A percentile compares a stretch with the other conserved stretches of the same genome.
Evolutionary conservation across 2,888 invertebrate genomes (phyloP).

Genomic region (Mycalesis mineus): DNA sequence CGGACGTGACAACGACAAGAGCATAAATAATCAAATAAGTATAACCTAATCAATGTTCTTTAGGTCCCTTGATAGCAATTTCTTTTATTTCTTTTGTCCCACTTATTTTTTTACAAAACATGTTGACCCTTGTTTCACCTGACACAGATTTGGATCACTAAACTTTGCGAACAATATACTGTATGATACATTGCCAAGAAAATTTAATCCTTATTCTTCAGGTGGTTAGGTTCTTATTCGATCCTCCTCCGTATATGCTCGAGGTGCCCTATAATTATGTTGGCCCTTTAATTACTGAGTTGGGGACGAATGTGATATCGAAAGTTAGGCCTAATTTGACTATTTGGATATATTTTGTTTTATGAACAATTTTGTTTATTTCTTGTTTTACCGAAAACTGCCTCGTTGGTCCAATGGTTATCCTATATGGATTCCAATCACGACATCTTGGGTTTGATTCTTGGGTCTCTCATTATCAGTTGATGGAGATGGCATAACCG

Average conservation of each 20-base stretch:
- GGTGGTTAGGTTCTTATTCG: background rate
- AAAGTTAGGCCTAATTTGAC: background rate
- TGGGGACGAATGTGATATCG: background rate
- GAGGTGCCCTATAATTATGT: background rate
- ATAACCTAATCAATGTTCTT: no score
- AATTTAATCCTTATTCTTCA: background rate
- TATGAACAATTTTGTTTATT: background rate
- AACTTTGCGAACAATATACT: background rate
- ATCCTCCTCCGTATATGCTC: background rate
- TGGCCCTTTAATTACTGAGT: background rate
- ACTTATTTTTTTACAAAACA: background rate
- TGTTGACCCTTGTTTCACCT: background rate
- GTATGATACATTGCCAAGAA: background rate
- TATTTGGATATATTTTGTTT: background rate
- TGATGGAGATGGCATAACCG: no score
- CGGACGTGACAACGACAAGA: no score
- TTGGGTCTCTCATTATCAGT: no score
- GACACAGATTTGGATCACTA: constrained; percentile 1
- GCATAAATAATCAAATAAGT: no score
- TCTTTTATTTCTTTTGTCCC: background rate
- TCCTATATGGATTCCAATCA: no score
- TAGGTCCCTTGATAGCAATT: no score
- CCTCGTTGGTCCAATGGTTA: no score
- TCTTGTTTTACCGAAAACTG: no score
- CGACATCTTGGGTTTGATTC: no score